Percentiles rank a stretch among this genome's conserved stretches.
These are phyloP conservation scores for Megaustenia siamemsis DNA, from an alignment of 2,888 invertebrate genomes.

Conservation along the genomic window DNA sequence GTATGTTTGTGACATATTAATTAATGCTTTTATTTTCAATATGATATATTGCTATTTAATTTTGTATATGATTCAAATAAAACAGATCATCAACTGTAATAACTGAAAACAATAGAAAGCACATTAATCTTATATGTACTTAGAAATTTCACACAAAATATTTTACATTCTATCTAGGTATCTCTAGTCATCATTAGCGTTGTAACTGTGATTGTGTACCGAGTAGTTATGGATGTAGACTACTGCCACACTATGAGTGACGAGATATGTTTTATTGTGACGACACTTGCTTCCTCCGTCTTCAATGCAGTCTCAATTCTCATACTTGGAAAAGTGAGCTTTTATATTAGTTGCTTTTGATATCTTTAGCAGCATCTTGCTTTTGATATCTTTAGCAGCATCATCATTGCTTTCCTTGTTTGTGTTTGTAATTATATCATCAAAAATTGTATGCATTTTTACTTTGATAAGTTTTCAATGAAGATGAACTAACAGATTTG, in stretches of 20 bases:
- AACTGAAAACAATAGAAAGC: no score
- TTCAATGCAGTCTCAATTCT: conserved; percentile 81
- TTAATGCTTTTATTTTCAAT: no score
- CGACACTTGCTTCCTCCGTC: conserved; percentile 79
- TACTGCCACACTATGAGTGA: conserved; percentile 68
- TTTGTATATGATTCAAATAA: no score
- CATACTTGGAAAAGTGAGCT: conserved; percentile 78
- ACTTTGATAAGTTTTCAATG: no score
- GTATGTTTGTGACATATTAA: no score
- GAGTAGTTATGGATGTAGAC: conserved; percentile 77
- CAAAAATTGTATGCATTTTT: neutral
- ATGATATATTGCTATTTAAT: no score
- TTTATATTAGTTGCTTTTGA: neutral
- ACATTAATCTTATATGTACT: no score
- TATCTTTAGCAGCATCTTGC: neutral
- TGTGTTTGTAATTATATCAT: no score
- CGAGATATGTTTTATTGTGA: conserved; percentile 75
- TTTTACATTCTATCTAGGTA: conserved; percentile 64
- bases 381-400: neutral
- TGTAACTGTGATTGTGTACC: conserved; percentile 77
- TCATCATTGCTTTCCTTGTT: no score
- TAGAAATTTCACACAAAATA: neutral
- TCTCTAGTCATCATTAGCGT: conserved; percentile 77
- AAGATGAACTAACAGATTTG: no score
- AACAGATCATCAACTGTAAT: no score